These are phyloP conservation scores for Phallusia fumigata DNA, from an alignment of 23 tunicate genomes.

Conservation along the genomic window DNA sequence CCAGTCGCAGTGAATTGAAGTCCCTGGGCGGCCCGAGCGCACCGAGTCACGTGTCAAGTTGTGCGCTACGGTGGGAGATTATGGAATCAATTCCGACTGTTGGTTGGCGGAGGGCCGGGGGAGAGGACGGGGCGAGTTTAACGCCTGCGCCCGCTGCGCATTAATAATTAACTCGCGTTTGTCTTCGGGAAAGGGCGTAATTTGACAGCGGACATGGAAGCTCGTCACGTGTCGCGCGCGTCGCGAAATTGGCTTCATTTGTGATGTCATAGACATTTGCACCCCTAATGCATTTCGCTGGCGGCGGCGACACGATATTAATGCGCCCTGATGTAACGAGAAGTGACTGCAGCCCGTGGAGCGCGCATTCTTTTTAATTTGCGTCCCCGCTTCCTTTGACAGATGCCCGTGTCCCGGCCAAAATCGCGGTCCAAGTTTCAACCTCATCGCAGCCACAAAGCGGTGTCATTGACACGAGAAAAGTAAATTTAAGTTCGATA, in stretches of 20 bases:
- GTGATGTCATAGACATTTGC: constrained; percentile 1
- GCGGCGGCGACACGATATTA: background rate
- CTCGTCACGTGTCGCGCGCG: background rate
- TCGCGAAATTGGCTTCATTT: constrained; percentile 1
- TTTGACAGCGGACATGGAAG: background rate
- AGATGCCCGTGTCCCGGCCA: too few relatives aligned
- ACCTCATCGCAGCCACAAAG: too few relatives aligned
- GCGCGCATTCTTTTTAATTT: background rate
- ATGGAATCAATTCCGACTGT: background rate
- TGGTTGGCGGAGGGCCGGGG: background rate
- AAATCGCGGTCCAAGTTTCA: too few relatives aligned
- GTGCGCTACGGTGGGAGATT: background rate
- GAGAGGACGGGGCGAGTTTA: background rate
- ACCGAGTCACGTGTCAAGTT: background rate
- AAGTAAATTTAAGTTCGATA: too few relatives aligned
- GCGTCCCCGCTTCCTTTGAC: too few relatives aligned
- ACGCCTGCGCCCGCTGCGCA: background rate
- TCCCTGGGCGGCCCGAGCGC: background rate
- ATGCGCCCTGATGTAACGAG: background rate
- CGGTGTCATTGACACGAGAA: too few relatives aligned
- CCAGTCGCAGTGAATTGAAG: background rate
- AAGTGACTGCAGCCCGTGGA: background rate
- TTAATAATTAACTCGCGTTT: background rate
- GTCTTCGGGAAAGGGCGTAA: background rate
- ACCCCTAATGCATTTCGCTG: background rate